These are phyloP conservation scores for Drosophila leonis DNA, from an alignment of 2,888 invertebrate species.

Conservation along the genomic window DNA sequence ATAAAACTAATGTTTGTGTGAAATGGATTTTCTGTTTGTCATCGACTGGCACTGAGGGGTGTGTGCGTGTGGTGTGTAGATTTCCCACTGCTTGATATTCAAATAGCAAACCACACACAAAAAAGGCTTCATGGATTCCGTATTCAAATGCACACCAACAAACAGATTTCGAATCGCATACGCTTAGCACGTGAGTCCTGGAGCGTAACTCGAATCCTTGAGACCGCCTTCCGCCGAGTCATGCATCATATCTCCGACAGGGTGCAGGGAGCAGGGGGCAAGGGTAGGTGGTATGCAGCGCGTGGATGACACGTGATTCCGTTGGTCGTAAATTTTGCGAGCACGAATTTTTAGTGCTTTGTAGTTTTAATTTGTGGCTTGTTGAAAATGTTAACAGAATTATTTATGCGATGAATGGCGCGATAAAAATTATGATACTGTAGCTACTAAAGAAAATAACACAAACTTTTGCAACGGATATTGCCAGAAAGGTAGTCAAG, in stretches of 20 bases:
- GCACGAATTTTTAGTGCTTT: constrained; percentile 79
- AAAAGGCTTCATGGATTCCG: constrained; percentile 67
- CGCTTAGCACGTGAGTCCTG: constrained; percentile 68
- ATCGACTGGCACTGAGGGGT: constrained; percentile 56
- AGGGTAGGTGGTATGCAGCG: constrained; percentile 66
- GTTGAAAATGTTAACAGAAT: constrained; percentile 80
- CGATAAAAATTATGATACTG: constrained; percentile 70
- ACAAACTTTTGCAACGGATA: constrained; percentile 63
- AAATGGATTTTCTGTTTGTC: constrained; percentile 82
- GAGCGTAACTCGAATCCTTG: constrained; percentile 61
- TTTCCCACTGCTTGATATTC: constrained; percentile 78
- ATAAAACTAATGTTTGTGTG: constrained; percentile 81
- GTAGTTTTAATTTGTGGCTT: constrained; percentile 83
- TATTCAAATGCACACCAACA: constrained; percentile 68
- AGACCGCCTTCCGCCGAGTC: constrained; percentile 74
- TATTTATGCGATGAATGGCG: constrained; percentile 77
- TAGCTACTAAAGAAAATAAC: constrained; percentile 35
- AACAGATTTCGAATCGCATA: constrained; percentile 75
- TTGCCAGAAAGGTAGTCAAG: constrained; percentile 62
- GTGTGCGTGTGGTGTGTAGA: constrained; percentile 28
- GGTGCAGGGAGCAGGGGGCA: constrained; percentile 54
- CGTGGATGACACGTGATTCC: constrained; percentile 86
- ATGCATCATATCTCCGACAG: constrained; percentile 71
- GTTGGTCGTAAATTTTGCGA: constrained; percentile 84
- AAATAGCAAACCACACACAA: constrained; percentile 67